phyloP scores from a whole-genome alignment of 2,797 vertebrate species.

The Poeciliopsis turneri region DNA sequence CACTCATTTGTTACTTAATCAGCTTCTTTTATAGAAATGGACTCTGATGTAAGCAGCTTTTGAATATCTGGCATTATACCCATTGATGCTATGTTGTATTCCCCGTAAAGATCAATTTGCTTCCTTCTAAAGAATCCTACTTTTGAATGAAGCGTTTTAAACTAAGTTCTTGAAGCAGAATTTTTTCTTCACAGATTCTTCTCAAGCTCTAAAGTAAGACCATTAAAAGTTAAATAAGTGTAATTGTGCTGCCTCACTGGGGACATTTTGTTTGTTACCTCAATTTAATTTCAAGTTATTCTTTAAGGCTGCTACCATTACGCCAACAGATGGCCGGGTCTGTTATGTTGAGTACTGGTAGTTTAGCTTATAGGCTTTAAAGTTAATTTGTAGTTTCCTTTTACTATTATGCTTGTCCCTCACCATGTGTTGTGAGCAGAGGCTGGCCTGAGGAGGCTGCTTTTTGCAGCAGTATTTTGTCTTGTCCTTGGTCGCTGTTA shows the following conservation, averaged over 20 bases:
- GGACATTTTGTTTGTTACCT: slow-evolving; percentile 34
- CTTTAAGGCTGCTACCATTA: slow-evolving; percentile 43
- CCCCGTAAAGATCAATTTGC: slow-evolving; percentile 5
- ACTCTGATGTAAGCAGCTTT: slow-evolving; percentile 24
- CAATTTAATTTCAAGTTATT: slow-evolving; percentile 35
- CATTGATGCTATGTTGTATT: background rate
- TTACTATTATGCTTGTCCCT: slow-evolving; percentile 47
- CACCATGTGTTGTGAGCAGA: slow-evolving; percentile 33
- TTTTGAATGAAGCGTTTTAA: slow-evolving; percentile 8
- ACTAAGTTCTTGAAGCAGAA: slow-evolving; percentile 9
- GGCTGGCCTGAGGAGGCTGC: slow-evolving; percentile 30
- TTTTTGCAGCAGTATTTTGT: slow-evolving; percentile 31
- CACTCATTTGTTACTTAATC: slow-evolving; percentile 54
- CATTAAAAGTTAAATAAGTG: slow-evolving; percentile 10
- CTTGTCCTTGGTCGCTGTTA: slow-evolving; percentile 68
- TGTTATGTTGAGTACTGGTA: slow-evolving; percentile 42
- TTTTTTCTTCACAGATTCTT: slow-evolving; percentile 32
- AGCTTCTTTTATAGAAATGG: slow-evolving; percentile 26
- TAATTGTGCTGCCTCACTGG: slow-evolving; percentile 11
- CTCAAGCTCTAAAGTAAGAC: slow-evolving; percentile 16
- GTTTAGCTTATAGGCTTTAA: slow-evolving; percentile 56
- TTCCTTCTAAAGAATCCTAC: background rate
- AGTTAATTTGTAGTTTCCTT: slow-evolving; percentile 60
- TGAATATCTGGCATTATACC: slow-evolving; percentile 11
- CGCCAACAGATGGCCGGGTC: slow-evolving; percentile 53